Evolutionary conservation across 2,797 vertebrate species (phyloP).

Genomic region (Columba guinea): DNA sequence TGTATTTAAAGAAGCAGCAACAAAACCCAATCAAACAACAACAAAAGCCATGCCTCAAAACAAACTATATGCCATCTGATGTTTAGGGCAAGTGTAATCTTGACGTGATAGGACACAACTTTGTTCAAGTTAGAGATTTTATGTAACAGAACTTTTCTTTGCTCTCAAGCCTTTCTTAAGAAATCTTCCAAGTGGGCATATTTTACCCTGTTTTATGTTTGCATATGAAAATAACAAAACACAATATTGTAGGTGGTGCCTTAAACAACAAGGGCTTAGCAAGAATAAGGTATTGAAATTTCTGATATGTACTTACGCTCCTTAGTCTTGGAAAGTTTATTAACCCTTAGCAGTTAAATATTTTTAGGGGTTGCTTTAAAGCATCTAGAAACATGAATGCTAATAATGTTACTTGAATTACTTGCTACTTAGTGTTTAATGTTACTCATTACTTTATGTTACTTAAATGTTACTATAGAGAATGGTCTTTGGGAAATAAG

Average conservation of each 20-base stretch:
- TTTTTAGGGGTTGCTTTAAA: neutral
- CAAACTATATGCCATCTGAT: accelerated
- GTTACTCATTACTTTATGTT: neutral
- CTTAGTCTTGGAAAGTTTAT: neutral
- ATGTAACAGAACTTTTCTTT: neutral
- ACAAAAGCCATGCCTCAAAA: neutral
- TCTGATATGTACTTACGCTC: neutral
- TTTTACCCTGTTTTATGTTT: neutral
- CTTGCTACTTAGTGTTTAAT: no score
- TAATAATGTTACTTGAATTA: neutral
- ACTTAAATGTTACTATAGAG: neutral
- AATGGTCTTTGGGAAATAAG: neutral
- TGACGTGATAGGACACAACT: neutral
- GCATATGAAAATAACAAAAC: neutral
- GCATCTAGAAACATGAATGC: neutral
- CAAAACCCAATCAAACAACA: neutral
- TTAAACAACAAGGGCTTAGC: neutral
- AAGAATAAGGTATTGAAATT: neutral
- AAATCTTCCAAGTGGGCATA: neutral
- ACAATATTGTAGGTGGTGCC: neutral
- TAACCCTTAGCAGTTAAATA: neutral
- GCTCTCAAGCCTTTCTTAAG: neutral
- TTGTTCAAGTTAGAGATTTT: neutral
- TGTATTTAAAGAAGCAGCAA: neutral
- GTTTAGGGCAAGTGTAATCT: neutral